Evolutionary conservation across 2,888 invertebrate genomes (phyloP), one percentile per base, ranked within the genome.

Genomic region (Chymomyza fuscimana): DNA sequence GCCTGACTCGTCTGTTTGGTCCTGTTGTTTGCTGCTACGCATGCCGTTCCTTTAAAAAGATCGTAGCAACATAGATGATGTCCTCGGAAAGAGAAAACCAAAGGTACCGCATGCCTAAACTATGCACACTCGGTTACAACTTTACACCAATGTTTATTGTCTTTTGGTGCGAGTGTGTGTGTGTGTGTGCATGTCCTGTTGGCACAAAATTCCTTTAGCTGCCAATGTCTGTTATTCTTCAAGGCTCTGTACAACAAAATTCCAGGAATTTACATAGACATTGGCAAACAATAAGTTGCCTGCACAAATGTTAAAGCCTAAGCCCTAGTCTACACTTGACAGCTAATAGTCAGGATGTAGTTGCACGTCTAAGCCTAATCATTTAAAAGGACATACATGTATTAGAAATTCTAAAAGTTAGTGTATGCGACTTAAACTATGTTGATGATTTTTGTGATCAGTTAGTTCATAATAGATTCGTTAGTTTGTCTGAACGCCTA

Each of bases 241-340:
- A 1, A 32, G 40, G 12, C 40, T 46, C 40, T 1, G 40, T 7
- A 46, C 54, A 68, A 36, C 29, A 51, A n/a, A 64, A 72, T 82
- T 82, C 77, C 59, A 54, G 29, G 77, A 82, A 82, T 70, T 61
- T 32, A 60, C 56, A 61, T 32, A 65, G 61, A 68, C 72, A 70
- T 75, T 70, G 71, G 12, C 72, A 78, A 71, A 74, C 73, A 76
- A 82, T 76, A 80, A 76, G 78, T 69, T 12, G 40, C 40, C 40
- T 46, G 40, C 10, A 46, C 40, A 46, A 12, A 46, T 46, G 12
- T 46, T 7, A 10, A 12, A 46, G 12, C 40, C 10, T 46, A 46
- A 46, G 40, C 40, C 40, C 4, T 46, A 4, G 40, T 46, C 12
- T 12, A 46, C 40, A 46, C 40, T 46, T 46, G 40, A 4, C 12